Evolutionary conservation across 2,797 vertebrate species (phyloP).

Genomic region (Hemibagrus guttatus): DNA sequence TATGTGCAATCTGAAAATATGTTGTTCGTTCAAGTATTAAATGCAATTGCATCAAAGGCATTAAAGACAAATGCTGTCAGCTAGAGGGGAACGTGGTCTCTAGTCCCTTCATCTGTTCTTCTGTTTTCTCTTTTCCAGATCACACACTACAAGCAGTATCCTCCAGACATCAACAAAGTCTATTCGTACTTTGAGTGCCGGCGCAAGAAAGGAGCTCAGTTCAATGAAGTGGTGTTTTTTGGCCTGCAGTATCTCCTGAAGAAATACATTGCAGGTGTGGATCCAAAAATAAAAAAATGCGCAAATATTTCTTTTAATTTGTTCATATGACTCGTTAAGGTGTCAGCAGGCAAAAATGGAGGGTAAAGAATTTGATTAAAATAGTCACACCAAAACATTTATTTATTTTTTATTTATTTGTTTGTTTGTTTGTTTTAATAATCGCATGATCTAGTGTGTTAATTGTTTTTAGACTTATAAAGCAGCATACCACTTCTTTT

Average conservation of each 20-base stretch:
- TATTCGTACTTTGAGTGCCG: constrained; percentile 82
- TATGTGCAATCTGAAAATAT: neutral
- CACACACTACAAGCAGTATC: constrained; percentile 81
- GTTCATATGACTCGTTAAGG: no score
- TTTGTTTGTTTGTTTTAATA: neutral
- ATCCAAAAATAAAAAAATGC: neutral
- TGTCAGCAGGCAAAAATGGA: no score
- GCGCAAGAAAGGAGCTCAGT: constrained; percentile 69
- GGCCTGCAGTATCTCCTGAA: constrained; percentile 79
- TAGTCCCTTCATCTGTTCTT: neutral
- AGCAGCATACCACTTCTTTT: neutral
- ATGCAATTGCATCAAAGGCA: neutral
- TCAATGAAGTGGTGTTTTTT: constrained; percentile 78
- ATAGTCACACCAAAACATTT: no score
- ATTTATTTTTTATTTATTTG: no score
- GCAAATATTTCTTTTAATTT: no score
- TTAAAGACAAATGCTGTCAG: neutral
- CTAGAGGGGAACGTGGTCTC: no score
- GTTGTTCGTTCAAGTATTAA: neutral
- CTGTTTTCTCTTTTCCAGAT: constrained; percentile 61
- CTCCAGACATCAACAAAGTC: constrained; percentile 73
- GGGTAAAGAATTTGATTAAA: no score
- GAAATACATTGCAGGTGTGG: constrained; percentile 76
- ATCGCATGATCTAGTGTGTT: neutral
- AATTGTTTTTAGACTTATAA: neutral